Evolutionary conservation across 2,113 vertebrate species (phyloP).

Genomic region (Ailurus styani): DNA sequence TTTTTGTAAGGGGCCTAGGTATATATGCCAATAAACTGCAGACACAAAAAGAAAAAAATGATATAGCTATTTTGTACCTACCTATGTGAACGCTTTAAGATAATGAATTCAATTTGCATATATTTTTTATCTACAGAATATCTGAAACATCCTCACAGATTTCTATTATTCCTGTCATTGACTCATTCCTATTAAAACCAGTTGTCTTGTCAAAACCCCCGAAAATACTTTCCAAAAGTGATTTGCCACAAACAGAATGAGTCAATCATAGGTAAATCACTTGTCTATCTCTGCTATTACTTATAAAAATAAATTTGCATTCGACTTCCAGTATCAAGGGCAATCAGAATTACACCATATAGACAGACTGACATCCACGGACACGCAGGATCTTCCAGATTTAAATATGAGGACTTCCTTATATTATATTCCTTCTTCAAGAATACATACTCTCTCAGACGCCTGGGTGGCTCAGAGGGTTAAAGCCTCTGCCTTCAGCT

Average conservation of each 20-base stretch:
- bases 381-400: slow-evolving; percentile 46
- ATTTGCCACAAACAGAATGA: neutral
- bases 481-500: too few species aligned
- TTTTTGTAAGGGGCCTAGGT: neutral
- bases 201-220: neutral
- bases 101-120: slow-evolving; percentile 6
- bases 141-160: neutral
- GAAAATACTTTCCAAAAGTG: slow-evolving; percentile 24
- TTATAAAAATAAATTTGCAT: neutral
- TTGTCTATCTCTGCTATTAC: neutral
- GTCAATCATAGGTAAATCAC: neutral
- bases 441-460: slow-evolving; percentile 22
- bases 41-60: neutral
- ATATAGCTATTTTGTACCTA: neutral
- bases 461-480: too few species aligned
- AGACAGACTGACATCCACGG: neutral
- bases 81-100: neutral
- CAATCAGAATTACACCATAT: neutral
- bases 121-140: neutral
- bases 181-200: slow-evolving; percentile 15
- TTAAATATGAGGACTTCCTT: slow-evolving; percentile 41
- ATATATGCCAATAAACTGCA: neutral
- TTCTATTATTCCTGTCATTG: neutral
- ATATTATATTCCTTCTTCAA: neutral
- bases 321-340: neutral